These are phyloP conservation scores for Temnothorax nylanderi DNA, from an alignment of 1,140 invertebrate genomes.

Conservation along the genomic window DNA sequence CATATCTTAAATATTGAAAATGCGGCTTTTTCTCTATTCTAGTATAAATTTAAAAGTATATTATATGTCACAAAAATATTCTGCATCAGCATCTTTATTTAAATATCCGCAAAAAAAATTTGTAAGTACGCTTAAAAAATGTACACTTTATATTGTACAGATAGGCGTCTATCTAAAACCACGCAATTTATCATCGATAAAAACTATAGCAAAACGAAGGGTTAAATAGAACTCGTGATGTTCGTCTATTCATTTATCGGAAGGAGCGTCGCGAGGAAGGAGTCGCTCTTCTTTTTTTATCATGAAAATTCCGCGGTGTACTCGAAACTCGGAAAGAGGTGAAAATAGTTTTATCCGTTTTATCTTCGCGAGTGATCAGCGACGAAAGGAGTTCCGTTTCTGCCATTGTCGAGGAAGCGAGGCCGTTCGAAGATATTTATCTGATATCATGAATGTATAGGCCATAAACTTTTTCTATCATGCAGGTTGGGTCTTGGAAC, in stretches of 20 bases:
- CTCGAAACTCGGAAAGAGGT: slow-evolving; percentile 18
- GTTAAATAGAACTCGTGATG: slow-evolving; percentile 18
- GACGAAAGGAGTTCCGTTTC: slow-evolving; percentile 60
- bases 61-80: not conserved
- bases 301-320: slow-evolving; percentile 31
- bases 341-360: slow-evolving; percentile 60
- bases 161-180: not conserved
- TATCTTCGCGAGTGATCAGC: slow-evolving; percentile 33
- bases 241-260: slow-evolving; percentile 21
- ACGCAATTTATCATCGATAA: not conserved
- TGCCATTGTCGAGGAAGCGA: slow-evolving; percentile 67
- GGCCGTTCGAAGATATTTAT: slow-evolving; percentile 20
- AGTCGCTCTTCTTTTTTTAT: not conserved
- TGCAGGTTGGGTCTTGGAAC: no score
- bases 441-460: no score
- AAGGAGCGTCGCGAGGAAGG: not conserved
- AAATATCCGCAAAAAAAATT: not conserved
- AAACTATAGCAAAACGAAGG: not conserved
- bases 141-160: not conserved
- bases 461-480: no score
- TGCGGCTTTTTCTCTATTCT: not conserved
- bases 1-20: not conserved
- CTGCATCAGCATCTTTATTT: not conserved
- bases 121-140: not conserved
- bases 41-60: not conserved